phyloP scores from a whole-genome alignment of 2,888 invertebrate genomes.

The Cantharis rufa region DNA sequence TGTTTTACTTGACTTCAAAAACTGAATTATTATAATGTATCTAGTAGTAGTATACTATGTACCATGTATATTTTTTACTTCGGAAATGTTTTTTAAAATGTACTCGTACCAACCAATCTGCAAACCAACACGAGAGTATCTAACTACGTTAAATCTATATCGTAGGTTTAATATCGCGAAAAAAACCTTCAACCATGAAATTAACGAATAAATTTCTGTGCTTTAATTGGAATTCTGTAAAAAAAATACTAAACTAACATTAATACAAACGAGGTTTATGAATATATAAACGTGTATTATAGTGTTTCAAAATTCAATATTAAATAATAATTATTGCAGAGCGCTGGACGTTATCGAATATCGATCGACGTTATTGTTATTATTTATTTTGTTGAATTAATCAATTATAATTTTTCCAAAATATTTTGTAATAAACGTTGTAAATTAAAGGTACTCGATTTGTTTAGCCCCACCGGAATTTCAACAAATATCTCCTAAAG shows the following conservation, averaged over 20 bases:
- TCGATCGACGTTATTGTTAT: background rate
- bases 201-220: conserved; percentile 10
- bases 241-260: background rate
- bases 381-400: background rate
- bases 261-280: no score
- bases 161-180: background rate
- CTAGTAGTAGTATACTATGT: no score
- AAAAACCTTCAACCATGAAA: conserved; percentile 8
- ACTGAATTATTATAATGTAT: no score
- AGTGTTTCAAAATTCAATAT: background rate
- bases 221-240: conserved; percentile 11
- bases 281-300: background rate
- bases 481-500: background rate
- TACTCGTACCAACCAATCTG: no score
- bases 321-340: background rate
- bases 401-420: background rate
- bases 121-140: background rate
- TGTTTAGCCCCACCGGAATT: background rate
- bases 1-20: no score
- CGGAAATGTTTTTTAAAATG: no score
- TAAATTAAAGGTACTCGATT: background rate
- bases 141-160: background rate
- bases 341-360: background rate
- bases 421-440: no score
- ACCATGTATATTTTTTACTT: no score